Base-by-base conservation (phyloP, 2,888 invertebrate genomes). In the Ectemnius cavifrons region DNA sequence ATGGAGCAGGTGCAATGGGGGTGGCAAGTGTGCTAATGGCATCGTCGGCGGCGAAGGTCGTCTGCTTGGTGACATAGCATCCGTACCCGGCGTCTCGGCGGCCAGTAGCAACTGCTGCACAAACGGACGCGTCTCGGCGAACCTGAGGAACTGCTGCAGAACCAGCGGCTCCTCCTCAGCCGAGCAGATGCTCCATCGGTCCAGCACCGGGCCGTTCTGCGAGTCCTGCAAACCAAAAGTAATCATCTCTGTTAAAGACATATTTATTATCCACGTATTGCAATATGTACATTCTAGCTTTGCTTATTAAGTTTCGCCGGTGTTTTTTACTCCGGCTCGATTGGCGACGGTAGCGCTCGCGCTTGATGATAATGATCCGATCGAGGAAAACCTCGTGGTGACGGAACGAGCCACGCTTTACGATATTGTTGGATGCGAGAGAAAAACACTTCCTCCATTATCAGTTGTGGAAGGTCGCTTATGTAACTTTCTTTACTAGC, bases 161-260 rank as follows among this genome's bases (percentile, higher is more conserved):
- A 97, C 97, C 92, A 97, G 93, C 89, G 96, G 96, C 92, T 98
- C 97, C 92, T 98, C 97, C 91, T 97, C 96, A 87, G 95, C 93
- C 85, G 95, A 96, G 90, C 96, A 95, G 89, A 97, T 95, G 88
- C 94, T 95, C 97, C 97, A 97, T 93, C 95, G 94, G 93, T 97
- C 97, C 91, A 97, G 93, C 89, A 95, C 93, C 83, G 91, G 94
- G 91, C 94, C 94, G 86, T 96, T 95, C 92, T 95, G 94, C 86
- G 95, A 94, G 92, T 97, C 96, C 97, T 97, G 93, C 4, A 93
- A 93, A 93, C 62, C 73, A 74, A 13, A 63, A 11, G 46, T 18
- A 20, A 45, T 13, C 11, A 60, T 63, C 60, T 45, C n/a, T 13
- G 18, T 18, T 68, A 16, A 47, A 1, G 1, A 46, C 13, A 13